Base-by-base conservation (phyloP, 2,113 vertebrate genomes). In the Periophthalmus modestus region DNA sequence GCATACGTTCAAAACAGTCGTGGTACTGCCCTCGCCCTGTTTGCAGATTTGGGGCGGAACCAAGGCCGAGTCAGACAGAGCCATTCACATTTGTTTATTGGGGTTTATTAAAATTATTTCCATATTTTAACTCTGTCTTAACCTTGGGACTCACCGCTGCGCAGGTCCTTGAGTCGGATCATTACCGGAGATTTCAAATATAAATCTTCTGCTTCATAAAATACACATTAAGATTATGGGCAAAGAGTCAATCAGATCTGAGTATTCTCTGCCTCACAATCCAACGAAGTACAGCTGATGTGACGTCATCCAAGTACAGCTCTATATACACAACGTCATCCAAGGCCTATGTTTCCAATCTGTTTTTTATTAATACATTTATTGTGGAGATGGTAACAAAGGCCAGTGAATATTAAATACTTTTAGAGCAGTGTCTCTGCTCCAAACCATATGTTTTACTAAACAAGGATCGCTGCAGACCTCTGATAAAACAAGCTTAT, bases 81-180 rank as follows among this genome's bases (percentile, higher is more conserved):
- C 36, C 2, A 36, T 85, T 83, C 28, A 54, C 81, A 78, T 85
- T 80, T 69, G 76, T 82, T 82, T 79, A 75, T 80, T 66, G 77
- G 72, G 76, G 69, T 80, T 84, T 74, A 54, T 70, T 78, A 59
- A 68, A 57, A 78, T 73, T 13, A 83, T 85, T 82, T 85, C 81
- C 81, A 86, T 80, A 80, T 78, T 72, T 82, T 76, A 85, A 88
- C 83, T 84, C 80, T 80, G 80, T 58, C 63, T 9, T 63, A 78
- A 80, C 81, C 77, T 86, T 86, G 54, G 72, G 66, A 23, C 28
- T 21, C 50, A 59, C 52, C 73, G 33, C 72, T 24, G 65, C 48
- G 65, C 34, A 59, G 68, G 39, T 65, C 50, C 55, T 48, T 75
- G 36, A 61, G 14, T n/a, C 58, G 28, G 46, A 34, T 72, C 61